Conservation (phyloP, 2,888 invertebrate species). For the Drosophila mercatorum region DNA sequence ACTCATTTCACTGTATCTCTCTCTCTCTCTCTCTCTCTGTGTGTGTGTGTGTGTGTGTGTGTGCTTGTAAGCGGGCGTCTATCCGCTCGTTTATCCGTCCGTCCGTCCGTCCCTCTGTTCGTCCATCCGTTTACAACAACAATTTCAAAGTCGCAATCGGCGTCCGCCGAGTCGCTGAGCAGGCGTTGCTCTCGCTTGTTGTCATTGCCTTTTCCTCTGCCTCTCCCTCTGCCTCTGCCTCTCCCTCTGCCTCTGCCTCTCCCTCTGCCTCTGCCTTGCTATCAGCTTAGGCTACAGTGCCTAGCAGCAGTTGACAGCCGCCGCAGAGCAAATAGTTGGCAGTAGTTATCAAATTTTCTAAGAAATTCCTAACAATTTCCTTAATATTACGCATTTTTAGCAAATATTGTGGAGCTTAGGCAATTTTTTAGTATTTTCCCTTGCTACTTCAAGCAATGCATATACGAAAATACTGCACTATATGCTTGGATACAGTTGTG, state of each 20-base stretch:
- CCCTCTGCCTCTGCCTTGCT: not conserved
- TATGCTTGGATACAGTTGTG: too few species aligned
- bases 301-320: constrained; percentile 18
- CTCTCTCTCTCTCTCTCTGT: constrained; percentile 3
- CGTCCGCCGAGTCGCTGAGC: constrained; percentile 29
- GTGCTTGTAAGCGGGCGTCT: constrained; percentile 51
- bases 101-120: constrained; percentile 17
- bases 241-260: not conserved
- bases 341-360: not conserved
- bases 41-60: constrained; percentile 14
- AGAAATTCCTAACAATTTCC: not conserved
- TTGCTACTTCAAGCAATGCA: too few species aligned
- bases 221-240: not conserved
- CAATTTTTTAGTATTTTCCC: too few species aligned
- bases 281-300: constrained; percentile 29
- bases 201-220: constrained; percentile 5
- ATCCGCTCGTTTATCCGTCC: constrained; percentile 59
- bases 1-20: constrained; percentile 12
- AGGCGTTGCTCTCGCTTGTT: constrained; percentile 11
- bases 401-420: too few species aligned
- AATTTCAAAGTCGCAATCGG: constrained; percentile 30
- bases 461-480: too few species aligned
- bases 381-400: not conserved
- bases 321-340: not conserved
- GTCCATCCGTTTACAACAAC: constrained; percentile 21